A percentile compares a stretch with the other conserved stretches of the same genome.
Evolutionary conservation across 2,797 vertebrate species (phyloP).

Genomic region (Hoplostethus mediterraneus): DNA sequence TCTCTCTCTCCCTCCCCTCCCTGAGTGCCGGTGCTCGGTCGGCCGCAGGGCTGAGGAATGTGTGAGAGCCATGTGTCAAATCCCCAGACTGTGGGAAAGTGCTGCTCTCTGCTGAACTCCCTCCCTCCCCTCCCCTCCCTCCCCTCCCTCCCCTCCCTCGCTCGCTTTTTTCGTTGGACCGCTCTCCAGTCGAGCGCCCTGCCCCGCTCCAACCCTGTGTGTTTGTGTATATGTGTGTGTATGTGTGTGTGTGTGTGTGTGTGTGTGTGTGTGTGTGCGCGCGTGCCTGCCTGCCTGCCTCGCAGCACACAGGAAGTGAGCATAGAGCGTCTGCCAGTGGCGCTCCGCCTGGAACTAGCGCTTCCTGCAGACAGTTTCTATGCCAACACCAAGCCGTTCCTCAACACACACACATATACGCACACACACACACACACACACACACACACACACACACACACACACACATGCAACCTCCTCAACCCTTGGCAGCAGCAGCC

Average conservation of each 20-base stretch:
- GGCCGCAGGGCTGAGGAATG: slow-evolving; percentile 94
- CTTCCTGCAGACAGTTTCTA: slow-evolving; percentile 86
- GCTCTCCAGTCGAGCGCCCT: slow-evolving; percentile 92
- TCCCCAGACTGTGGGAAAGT: slow-evolving; percentile 99
- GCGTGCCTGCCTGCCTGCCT: slow-evolving; percentile 68
- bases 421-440: slow-evolving; percentile 12
- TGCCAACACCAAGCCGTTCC: slow-evolving; percentile 76
- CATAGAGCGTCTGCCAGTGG: slow-evolving; percentile 84
- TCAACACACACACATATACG: slow-evolving; percentile 44
- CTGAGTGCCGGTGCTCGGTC: slow-evolving; percentile 79
- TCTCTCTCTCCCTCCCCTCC: slow-evolving; percentile 59
- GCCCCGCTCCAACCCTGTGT: slow-evolving; percentile 78
- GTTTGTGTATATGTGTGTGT: slow-evolving; percentile 52
- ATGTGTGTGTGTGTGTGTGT: slow-evolving; percentile 30
- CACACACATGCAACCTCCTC: slow-evolving; percentile 46
- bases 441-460: slow-evolving; percentile 33
- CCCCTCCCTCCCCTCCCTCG: slow-evolving; percentile 64
- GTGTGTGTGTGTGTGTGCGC: slow-evolving; percentile 28
- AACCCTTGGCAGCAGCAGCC: slow-evolving; percentile 57
- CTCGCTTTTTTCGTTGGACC: slow-evolving; percentile 77
- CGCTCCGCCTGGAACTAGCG: slow-evolving; percentile 85
- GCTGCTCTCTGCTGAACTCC: slow-evolving; percentile 93
- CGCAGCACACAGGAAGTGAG: slow-evolving; percentile 87
- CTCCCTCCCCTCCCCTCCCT: slow-evolving; percentile 57
- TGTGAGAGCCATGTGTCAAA: slow-evolving; percentile 98